Conservation (phyloP, 2,888 invertebrate genomes). For the Eupithecia insigniata region DNA sequence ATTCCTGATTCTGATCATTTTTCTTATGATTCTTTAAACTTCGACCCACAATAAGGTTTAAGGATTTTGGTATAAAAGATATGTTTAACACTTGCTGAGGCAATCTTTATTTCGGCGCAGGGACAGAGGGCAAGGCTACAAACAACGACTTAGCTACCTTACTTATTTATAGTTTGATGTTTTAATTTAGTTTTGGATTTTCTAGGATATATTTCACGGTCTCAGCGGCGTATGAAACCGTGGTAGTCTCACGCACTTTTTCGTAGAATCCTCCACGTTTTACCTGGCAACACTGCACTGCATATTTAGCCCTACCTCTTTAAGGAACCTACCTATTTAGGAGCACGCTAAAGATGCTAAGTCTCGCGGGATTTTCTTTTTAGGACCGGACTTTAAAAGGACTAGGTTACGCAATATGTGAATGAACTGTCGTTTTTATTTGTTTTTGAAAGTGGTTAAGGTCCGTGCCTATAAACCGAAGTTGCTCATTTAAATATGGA, state of each 20-base stretch:
- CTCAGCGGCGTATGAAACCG: too few species aligned
- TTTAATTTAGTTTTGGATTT: too few species aligned
- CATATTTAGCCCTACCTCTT: conserved; percentile 68
- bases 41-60: too few species aligned
- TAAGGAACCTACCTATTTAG: conserved; percentile 68
- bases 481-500: conserved; percentile 38
- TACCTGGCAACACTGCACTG: conserved; percentile 31
- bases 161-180: too few species aligned
- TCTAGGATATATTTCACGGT: too few species aligned
- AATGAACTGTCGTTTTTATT: conserved; percentile 37
- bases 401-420: conserved; percentile 57
- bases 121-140: too few species aligned
- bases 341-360: conserved; percentile 66
- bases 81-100: too few species aligned
- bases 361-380: conserved; percentile 65
- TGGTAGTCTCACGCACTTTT: not conserved
- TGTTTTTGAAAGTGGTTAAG: conserved; percentile 46
- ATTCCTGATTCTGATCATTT: too few species aligned
- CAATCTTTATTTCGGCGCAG: too few species aligned
- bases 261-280: not conserved
- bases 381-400: conserved; percentile 65
- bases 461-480: conserved; percentile 30
- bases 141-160: too few species aligned
- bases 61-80: too few species aligned
- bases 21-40: too few species aligned